Evolutionary conservation across 2,797 vertebrate species (phyloP).

Genomic region (Semaprochilodus insignis): DNA sequence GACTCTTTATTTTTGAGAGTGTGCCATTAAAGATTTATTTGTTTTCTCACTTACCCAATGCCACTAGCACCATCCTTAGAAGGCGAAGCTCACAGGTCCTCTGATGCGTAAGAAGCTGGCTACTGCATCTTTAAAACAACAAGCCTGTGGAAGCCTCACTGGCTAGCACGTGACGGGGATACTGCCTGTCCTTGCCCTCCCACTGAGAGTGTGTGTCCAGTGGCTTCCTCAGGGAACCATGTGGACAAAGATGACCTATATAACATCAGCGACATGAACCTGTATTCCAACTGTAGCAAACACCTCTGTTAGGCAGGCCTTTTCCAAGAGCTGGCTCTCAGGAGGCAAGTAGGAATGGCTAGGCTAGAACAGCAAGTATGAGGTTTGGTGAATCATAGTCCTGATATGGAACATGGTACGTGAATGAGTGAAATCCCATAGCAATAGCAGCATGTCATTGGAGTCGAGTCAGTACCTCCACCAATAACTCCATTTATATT

Average conservation of each 20-base stretch:
- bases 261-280: background rate
- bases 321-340: background rate
- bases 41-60: background rate
- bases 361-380: background rate
- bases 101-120: background rate
- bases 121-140: background rate
- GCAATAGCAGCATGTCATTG: background rate
- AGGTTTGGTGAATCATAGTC: background rate
- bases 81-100: background rate
- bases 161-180: background rate
- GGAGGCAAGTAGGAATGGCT: background rate
- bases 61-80: background rate
- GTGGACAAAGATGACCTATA: conserved; percentile 1
- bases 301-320: background rate
- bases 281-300: background rate
- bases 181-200: background rate
- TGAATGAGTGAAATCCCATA: background rate
- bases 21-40: conserved; percentile 4
- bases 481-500: background rate
- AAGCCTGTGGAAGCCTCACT: background rate
- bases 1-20: background rate
- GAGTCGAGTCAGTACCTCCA: background rate
- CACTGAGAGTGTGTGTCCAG: background rate
- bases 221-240: background rate
- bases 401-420: background rate